phyloP scores from a whole-genome alignment of 2,797 vertebrate genomes.

The Acanthurus leucopareius region DNA sequence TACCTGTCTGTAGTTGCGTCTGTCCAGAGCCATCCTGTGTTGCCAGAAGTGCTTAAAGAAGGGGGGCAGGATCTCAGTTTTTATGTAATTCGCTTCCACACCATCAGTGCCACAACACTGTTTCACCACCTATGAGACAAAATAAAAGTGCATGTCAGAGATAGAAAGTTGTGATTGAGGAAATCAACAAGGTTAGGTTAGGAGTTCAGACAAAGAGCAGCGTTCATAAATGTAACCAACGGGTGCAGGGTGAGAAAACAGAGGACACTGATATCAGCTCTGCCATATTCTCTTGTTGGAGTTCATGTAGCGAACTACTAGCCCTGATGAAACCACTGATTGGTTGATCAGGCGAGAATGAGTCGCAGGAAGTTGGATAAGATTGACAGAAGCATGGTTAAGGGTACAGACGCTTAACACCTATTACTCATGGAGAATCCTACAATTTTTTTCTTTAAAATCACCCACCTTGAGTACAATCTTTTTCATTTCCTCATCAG shows the following conservation, averaged over 20 bases:
- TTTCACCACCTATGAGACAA: conserved; percentile 92
- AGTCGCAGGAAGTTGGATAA: conserved; percentile 32
- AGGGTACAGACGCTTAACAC: too few relatives aligned
- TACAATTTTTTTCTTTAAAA: background rate
- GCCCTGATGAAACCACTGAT: conserved; percentile 61
- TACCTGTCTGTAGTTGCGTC: conserved; percentile 99
- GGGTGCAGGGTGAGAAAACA: conserved; percentile 73
- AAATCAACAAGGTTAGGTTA: background rate
- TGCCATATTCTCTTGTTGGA: conserved; percentile 65
- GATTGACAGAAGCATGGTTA: background rate
- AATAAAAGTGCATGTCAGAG: background rate
- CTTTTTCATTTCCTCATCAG: conserved; percentile 99
- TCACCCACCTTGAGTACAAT: conserved; percentile 94
- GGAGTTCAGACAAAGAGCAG: background rate
- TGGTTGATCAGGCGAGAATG: conserved; percentile 72
- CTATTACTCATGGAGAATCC: too few relatives aligned
- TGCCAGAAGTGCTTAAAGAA: conserved; percentile 99
- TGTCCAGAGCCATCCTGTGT: conserved; percentile 98
- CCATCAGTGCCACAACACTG: conserved; percentile 99
- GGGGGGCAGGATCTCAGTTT: conserved; percentile 98
- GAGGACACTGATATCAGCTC: conserved; percentile 28
- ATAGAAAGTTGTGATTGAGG: background rate
- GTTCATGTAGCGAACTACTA: conserved; percentile 66
- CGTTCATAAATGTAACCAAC: conserved; percentile 54
- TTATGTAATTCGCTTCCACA: conserved; percentile 99